A percentile compares a stretch with the other conserved stretches of the same genome.
These are phyloP conservation scores for Seriola dumerili DNA, from an alignment of 2,113 vertebrate species.

Conservation along the genomic window DNA sequence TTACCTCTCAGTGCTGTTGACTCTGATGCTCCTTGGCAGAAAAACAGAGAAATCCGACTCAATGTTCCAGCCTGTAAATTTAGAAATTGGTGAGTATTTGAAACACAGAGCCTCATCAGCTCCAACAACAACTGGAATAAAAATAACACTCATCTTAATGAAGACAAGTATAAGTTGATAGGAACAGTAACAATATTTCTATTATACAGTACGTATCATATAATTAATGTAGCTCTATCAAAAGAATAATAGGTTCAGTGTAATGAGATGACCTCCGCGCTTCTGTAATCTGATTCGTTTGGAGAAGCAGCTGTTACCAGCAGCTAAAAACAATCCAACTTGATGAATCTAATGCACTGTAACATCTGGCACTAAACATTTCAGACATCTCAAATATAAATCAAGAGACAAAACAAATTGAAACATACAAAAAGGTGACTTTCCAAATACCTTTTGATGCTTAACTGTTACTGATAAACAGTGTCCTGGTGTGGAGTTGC, in stretches of 20 bases:
- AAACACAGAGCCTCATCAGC: not conserved
- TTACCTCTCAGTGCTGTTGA: not conserved
- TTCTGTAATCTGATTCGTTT: not conserved
- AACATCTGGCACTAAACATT: too few species aligned
- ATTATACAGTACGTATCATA: not conserved
- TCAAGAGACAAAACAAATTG: too few species aligned
- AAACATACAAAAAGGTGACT: too few species aligned
- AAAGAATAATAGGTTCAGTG: not conserved
- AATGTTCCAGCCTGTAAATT: constrained; percentile 17
- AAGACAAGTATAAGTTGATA: not conserved
- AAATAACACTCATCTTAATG: not conserved
- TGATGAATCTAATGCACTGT: too few species aligned
- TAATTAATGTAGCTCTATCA: not conserved
- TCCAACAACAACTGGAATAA: not conserved
- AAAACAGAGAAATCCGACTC: not conserved
- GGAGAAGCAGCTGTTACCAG: too few species aligned
- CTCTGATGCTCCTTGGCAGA: not conserved
- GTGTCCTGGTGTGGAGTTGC: too few species aligned
- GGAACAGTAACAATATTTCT: not conserved
- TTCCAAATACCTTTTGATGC: too few species aligned
- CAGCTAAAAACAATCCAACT: too few species aligned
- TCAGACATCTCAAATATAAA: too few species aligned
- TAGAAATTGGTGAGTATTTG: not conserved
- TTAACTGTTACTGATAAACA: too few species aligned
- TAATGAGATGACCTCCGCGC: not conserved